Conservation (phyloP, 2,113 vertebrate genomes). For the Aptenodytes patagonicus region DNA sequence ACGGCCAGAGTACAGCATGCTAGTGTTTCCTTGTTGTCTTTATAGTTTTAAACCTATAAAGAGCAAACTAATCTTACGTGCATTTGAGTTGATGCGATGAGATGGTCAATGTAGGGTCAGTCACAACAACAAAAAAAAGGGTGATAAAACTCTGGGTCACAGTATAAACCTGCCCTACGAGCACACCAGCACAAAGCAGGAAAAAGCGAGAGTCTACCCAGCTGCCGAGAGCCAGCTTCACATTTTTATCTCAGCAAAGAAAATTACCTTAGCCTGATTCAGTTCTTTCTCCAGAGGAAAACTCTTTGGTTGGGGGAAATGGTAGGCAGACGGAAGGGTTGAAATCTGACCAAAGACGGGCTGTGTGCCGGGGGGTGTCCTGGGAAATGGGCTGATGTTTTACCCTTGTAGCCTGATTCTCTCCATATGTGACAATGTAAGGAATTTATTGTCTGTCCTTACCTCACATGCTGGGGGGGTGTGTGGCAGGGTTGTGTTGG, state of each 20-base stretch:
- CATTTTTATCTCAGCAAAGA: background rate
- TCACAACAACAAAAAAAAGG: background rate
- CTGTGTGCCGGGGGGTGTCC: background rate
- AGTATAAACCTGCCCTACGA: background rate
- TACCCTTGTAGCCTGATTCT: background rate
- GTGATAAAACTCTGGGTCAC: background rate
- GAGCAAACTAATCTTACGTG: background rate
- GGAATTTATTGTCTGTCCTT: background rate
- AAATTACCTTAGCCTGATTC: background rate
- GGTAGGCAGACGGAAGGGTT: background rate
- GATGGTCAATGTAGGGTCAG: background rate
- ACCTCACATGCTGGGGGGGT: too few relatives aligned
- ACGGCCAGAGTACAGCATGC: background rate
- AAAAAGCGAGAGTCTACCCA: background rate
- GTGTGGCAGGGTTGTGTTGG: background rate
- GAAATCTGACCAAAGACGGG: background rate
- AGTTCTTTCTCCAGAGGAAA: background rate
- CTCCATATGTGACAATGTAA: background rate
- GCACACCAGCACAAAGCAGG: background rate
- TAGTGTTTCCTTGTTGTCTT: rapidly evolving
- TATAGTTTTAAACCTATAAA: background rate
- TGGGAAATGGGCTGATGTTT: background rate
- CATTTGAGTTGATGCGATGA: rapidly evolving
- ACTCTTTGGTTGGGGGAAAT: background rate
- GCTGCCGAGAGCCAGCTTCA: background rate